Conservation (phyloP, 2,888 invertebrate genomes). For the Pyralis farinalis region DNA sequence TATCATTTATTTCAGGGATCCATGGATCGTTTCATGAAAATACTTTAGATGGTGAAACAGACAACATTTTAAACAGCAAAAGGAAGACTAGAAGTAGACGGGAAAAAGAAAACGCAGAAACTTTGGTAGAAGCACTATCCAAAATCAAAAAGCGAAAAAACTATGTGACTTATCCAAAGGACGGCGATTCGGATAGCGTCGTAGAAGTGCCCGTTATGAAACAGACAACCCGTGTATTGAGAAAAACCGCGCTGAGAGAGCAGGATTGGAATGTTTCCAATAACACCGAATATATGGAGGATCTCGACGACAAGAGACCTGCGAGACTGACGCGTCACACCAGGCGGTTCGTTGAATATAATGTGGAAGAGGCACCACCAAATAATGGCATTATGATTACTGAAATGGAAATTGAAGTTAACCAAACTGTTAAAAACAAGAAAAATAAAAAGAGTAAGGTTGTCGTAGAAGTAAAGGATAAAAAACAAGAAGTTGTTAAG, state of each 20-base stretch:
- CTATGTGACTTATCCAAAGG: constrained; percentile 57
- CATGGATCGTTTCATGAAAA: constrained; percentile 42
- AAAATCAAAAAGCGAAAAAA: constrained; percentile 47
- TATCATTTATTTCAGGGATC: constrained; percentile 44
- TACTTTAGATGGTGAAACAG: constrained; percentile 18
- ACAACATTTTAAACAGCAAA: constrained; percentile 32
- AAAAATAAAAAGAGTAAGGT: constrained; percentile 33
- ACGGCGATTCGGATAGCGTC: constrained; percentile 31
- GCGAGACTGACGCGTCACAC: constrained; percentile 40
- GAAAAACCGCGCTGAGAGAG: constrained; percentile 45
- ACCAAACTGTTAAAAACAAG: constrained; percentile 24
- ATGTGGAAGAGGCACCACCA: constrained; percentile 12
- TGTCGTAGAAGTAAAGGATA: constrained; percentile 1
- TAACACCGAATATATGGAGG: constrained; percentile 19
- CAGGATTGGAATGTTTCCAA: constrained; percentile 25
- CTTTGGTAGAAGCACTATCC: constrained; percentile 18
- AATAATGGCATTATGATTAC: constrained; percentile 14
- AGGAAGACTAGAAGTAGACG: constrained; percentile 49
- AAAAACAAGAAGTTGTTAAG: constrained; percentile 13
- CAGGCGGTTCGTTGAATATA: constrained; percentile 29
- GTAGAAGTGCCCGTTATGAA: not conserved
- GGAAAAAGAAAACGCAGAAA: constrained; percentile 38
- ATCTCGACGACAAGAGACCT: constrained; percentile 19
- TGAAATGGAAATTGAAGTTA: constrained; percentile 16
- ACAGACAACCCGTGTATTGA: constrained; percentile 23